A percentile compares a stretch with the other conserved stretches of the same genome.
Conservation (phyloP, 2,113 vertebrate species). For the Hylia prasina region DNA sequence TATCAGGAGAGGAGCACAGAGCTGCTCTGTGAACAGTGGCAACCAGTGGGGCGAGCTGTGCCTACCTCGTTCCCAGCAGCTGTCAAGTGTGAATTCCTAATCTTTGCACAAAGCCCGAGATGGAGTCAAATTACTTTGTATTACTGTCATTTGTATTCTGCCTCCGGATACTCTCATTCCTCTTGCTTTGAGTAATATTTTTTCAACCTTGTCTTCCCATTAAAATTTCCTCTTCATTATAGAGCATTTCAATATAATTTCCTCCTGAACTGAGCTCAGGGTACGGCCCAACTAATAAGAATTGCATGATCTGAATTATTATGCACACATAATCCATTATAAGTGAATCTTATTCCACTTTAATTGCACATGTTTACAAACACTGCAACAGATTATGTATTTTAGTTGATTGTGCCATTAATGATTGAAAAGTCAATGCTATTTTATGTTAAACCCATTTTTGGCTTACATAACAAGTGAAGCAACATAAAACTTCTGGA, state of each 20-base stretch:
- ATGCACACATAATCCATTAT: slow-evolving; percentile 46
- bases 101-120: background rate
- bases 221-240: slow-evolving; percentile 58
- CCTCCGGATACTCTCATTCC: background rate
- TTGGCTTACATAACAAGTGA: background rate
- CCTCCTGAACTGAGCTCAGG: background rate
- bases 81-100: background rate
- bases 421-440: slow-evolving; percentile 59
- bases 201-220: slow-evolving; percentile 56
- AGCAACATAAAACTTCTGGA: background rate
- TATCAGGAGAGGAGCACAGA: background rate
- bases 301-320: slow-evolving; percentile 48
- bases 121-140: background rate
- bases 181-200: slow-evolving; percentile 57
- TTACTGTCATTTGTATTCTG: slow-evolving; percentile 45
- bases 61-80: background rate
- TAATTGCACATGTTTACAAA: slow-evolving; percentile 62
- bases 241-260: slow-evolving; percentile 37
- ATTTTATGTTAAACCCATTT: slow-evolving; percentile 25
- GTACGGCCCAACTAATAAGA: slow-evolving; percentile 52
- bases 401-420: slow-evolving; percentile 52
- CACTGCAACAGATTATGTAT: slow-evolving; percentile 30
- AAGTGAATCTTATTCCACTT: slow-evolving; percentile 54
- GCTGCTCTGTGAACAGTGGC: background rate
- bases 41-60: background rate